Evolutionary conservation across 1,140 invertebrate genomes (phyloP).

Genomic region (Meloidogyne floridensis): DNA sequence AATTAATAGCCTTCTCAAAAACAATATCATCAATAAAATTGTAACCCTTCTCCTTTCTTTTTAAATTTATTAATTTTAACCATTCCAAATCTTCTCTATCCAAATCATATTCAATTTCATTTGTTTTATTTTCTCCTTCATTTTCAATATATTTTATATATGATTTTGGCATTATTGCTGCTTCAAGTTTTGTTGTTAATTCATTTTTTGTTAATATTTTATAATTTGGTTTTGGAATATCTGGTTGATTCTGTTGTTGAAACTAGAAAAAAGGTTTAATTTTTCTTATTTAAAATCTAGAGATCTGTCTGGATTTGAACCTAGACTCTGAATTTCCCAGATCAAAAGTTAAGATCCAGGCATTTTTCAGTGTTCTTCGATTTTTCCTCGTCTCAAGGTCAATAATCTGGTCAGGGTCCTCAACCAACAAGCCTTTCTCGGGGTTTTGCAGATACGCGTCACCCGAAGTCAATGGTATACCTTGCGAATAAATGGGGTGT

Average conservation of each 20-base stretch:
- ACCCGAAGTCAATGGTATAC: too few species aligned
- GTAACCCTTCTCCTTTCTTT: slow-evolving; percentile 4
- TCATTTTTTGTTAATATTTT: neutral
- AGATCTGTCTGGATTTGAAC: too few species aligned
- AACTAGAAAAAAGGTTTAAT: too few species aligned
- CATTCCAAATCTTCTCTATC: slow-evolving; percentile 47
- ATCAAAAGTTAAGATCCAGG: too few species aligned
- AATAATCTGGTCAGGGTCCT: too few species aligned
- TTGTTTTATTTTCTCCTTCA: slow-evolving; percentile 37
- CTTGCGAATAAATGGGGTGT: too few species aligned
- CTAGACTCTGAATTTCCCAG: too few species aligned
- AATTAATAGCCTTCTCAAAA: slow-evolving; percentile 47
- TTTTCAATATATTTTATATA: slow-evolving; percentile 37
- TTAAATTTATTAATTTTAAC: slow-evolving; percentile 39
- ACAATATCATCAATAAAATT: slow-evolving; percentile 37
- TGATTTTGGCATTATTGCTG: slow-evolving; percentile 33
- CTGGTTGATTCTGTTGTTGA: neutral
- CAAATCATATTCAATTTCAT: slow-evolving; percentile 45
- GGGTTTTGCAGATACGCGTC: too few species aligned
- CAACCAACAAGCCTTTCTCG: too few species aligned
- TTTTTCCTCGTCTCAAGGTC: too few species aligned
- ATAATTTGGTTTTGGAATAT: neutral
- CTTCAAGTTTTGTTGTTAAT: neutral
- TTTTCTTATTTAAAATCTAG: too few species aligned
- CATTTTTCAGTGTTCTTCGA: too few species aligned